phyloP scores from a whole-genome alignment of 2,113 vertebrate species.

The Apistogramma diplotaenia region DNA sequence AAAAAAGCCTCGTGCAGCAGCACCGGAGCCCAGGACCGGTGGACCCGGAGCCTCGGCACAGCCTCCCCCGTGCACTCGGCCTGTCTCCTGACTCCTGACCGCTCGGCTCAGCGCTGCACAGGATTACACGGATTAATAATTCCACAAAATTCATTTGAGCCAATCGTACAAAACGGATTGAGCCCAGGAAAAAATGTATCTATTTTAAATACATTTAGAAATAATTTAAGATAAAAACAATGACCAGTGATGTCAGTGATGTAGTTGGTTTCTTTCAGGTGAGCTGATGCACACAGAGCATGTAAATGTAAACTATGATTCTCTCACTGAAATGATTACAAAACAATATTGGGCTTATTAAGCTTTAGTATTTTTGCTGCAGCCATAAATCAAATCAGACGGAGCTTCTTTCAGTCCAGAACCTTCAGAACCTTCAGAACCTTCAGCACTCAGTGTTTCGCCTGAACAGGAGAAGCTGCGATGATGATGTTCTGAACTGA shows the following conservation, averaged over 20 bases:
- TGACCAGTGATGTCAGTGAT: no score
- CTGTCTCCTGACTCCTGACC: no score
- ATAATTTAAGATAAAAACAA: no score
- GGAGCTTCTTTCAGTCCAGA: neutral
- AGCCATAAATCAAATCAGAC: neutral
- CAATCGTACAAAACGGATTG: no score
- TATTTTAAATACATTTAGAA: no score
- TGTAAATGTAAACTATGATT: neutral
- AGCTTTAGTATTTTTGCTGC: neutral
- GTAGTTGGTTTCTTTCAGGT: no score
- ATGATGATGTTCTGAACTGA: neutral
- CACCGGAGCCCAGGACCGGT: slow-evolving; percentile 15
- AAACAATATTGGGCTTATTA: neutral
- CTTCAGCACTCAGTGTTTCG: no score
- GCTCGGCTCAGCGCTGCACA: no score
- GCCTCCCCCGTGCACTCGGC: slow-evolving; percentile 8
- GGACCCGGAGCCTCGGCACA: slow-evolving; percentile 29
- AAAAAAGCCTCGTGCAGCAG: slow-evolving; percentile 43
- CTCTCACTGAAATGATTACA: neutral
- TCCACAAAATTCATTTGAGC: no score
- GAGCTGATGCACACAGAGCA: neutral
- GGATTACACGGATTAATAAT: no score
- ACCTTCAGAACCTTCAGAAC: neutral
- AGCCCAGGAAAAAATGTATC: no score
- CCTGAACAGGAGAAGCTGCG: no score